Conservation (phyloP, 2,113 vertebrate genomes). For the Recurvirostra avosetta region DNA sequence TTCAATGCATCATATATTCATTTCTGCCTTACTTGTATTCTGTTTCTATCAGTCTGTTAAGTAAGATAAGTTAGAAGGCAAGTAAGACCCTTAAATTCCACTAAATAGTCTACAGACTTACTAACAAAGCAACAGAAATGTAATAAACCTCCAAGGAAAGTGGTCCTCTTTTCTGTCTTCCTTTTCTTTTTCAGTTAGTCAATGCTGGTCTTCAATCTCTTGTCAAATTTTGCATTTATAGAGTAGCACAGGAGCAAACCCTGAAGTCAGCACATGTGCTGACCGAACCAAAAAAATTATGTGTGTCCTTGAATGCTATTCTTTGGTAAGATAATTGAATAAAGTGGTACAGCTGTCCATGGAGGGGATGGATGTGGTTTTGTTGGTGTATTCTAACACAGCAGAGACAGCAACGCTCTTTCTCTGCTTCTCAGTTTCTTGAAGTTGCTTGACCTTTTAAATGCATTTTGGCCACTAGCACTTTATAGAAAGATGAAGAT, state of each 20-base stretch:
- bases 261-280: neutral
- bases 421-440: neutral
- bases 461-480: neutral
- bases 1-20: neutral
- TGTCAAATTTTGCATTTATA: neutral
- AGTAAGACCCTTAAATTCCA: neutral
- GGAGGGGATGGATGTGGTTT: neutral
- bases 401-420: neutral
- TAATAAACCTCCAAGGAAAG: neutral
- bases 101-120: neutral
- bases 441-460: neutral
- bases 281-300: neutral
- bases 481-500: neutral
- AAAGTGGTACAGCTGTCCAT: neutral
- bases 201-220: neutral
- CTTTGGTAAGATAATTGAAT: neutral
- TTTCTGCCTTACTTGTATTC: neutral
- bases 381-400: neutral
- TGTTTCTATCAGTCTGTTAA: neutral
- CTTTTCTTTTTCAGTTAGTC: neutral
- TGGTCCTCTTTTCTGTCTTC: neutral
- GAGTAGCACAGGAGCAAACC: neutral
- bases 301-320: neutral
- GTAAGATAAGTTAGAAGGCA: neutral
- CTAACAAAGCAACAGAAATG: neutral